Percentiles rank a stretch among this genome's conserved stretches.
phyloP scores from a whole-genome alignment of 2,113 vertebrate genomes.

The Cyprinodon variegatus region DNA sequence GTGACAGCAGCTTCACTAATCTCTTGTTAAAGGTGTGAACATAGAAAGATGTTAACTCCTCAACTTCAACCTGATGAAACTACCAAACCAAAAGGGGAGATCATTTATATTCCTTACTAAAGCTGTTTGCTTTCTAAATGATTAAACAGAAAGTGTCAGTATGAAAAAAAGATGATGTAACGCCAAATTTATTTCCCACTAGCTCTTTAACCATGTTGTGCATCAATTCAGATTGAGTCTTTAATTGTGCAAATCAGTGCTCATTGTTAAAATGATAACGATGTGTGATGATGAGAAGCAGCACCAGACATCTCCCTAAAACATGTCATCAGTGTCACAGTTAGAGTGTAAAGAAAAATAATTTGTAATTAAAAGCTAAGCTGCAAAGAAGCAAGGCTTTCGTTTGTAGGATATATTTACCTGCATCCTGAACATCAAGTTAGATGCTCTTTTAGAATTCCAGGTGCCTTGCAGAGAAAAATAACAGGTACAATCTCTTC shows the following conservation, averaged over 20 bases:
- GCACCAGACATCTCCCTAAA: not conserved
- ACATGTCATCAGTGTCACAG: not conserved
- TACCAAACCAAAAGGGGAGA: not conserved
- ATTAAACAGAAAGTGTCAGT: not conserved
- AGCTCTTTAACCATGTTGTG: not conserved
- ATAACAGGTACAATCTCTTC: slow-evolving; percentile 32
- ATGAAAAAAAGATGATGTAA: not conserved
- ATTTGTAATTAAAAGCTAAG: slow-evolving; percentile 8
- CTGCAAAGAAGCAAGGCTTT: not conserved
- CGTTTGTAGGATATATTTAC: slow-evolving; percentile 12
- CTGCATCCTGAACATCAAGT: slow-evolving; percentile 8
- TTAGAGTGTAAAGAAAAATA: not conserved
- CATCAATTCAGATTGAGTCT: not conserved
- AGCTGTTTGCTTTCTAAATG: not conserved
- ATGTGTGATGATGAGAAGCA: not conserved
- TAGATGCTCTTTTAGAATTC: slow-evolving; percentile 15
- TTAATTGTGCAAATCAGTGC: not conserved
- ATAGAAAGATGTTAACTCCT: not conserved
- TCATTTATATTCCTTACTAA: not conserved
- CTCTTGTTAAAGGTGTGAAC: not conserved
- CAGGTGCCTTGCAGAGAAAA: not conserved
- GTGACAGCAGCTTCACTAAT: too few relatives aligned
- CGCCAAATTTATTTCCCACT: not conserved
- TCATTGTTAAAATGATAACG: not conserved
- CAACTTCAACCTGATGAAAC: not conserved